Evolutionary conservation across 92 coral and sea anemone species (phyloP).

Genomic region (Phymanthus crucifer): DNA sequence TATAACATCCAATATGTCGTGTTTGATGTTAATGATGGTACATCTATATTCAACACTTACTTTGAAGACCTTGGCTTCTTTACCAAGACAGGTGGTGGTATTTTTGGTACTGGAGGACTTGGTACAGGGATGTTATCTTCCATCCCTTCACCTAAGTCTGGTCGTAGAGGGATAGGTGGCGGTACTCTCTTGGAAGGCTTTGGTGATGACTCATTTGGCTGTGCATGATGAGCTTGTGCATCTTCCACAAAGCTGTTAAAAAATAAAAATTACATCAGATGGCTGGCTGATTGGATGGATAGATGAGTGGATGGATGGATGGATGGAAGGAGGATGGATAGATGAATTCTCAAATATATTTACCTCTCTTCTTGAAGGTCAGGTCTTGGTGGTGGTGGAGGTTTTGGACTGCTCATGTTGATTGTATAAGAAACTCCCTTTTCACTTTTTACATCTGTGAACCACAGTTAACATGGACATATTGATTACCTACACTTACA

Average conservation of each 20-base stretch:
- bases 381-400: conserved; percentile 42
- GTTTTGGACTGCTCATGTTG: conserved; percentile 23
- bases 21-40: too few species aligned
- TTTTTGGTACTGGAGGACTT: conserved; percentile 14
- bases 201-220: conserved; percentile 2
- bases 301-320: too few species aligned
- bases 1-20: too few species aligned
- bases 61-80: conserved; percentile 16
- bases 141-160: conserved; percentile 60
- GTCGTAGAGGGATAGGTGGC: conserved; percentile 63
- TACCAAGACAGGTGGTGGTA: conserved; percentile 18
- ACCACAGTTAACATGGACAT: neutral
- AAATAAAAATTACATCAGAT: neutral
- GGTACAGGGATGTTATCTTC: neutral
- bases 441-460: neutral
- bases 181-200: conserved; percentile 32
- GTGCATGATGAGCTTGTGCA: conserved; percentile 7
- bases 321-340: too few species aligned
- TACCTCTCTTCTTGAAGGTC: conserved; percentile 25
- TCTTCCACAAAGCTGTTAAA: neutral
- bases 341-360: neutral
- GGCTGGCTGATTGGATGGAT: neutral
- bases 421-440: neutral
- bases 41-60: conserved; percentile 3
- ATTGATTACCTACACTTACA: neutral